Percentiles rank a stretch among this genome's conserved stretches.
phyloP scores from a whole-genome alignment of 2,797 vertebrate species.

The Peromyscus melanophrys region DNA sequence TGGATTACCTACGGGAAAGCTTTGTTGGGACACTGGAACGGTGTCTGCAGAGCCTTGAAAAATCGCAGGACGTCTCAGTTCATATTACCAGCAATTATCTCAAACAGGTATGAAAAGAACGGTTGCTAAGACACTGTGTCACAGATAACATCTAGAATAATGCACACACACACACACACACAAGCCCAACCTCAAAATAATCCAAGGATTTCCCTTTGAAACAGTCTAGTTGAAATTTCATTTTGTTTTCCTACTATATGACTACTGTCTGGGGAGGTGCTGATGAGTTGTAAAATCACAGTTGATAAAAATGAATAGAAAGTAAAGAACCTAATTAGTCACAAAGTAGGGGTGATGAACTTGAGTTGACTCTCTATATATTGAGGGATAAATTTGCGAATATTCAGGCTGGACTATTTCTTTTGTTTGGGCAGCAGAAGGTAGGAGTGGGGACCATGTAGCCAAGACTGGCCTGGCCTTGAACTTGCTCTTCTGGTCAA shows the following conservation, averaged over 20 bases:
- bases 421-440: neutral
- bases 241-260: neutral
- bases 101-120: constrained; percentile 96
- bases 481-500: neutral
- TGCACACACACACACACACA: neutral
- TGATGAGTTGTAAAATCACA: constrained; percentile 1
- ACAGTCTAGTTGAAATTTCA: constrained; percentile 27
- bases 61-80: constrained; percentile 93
- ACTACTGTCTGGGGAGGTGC: neutral
- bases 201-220: constrained; percentile 11
- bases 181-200: neutral
- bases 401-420: neutral
- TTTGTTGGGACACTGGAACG: constrained; percentile 98
- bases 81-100: constrained; percentile 92
- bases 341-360: neutral
- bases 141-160: neutral
- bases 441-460: neutral
- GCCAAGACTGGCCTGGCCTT: neutral
- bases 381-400: neutral
- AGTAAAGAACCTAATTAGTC: neutral
- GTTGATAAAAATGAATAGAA: neutral
- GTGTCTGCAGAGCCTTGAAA: constrained; percentile 97
- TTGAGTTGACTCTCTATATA: neutral
- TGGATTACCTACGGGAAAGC: constrained; percentile 98
- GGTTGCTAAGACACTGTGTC: constrained; percentile 78